Base-by-base conservation (phyloP, 64 coral and sea anemone genomes). In the Dendronephthya gigantea region DNA sequence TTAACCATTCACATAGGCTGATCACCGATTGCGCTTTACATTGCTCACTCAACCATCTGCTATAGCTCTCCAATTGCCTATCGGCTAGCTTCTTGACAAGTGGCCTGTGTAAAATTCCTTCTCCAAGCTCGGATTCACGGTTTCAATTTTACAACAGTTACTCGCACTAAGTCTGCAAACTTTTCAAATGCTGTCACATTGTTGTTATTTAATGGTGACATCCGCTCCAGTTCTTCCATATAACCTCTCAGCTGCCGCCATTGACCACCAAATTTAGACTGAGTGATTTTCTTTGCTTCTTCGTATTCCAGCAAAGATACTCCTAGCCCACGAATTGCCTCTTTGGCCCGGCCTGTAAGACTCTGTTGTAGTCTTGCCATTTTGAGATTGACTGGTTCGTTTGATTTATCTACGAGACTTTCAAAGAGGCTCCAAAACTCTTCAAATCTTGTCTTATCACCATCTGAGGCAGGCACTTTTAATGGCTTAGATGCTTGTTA, bases 231-330 rank as follows among this genome's bases (percentile, higher is more conserved):
- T 25, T 89, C 79, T 30, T 89, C 88, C 82, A 89, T 68, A 36
- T 84, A 89, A 22, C 49, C 88, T 50, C 32, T 36, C 12, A 84
- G 17, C 25, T 84, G 56, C 30, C 88, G 81, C 0, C 86, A 39
- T 33, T 74, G 40, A 25, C 74, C 72, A 49, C 86, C 86, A 81
- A 45, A 88, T 39, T 88, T 89, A 0, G 82, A 29, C 39, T 74
- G 39, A 35, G 84, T 12, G n/a, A 90, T 90, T n/a, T 81, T 40
- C 49, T 90, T 90, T 23, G 83, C 88, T 50, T 90, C 88, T 35
- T 85, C 83, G 31, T 90, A 90, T 45, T 90, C 83, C 11, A 16
- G 48, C 23, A 10, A 1, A 12, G 88, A 28, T 30, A 90, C 84
- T 2, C 84, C 89, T 16, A 76, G 35, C 2, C 69, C 69, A 4